Evolutionary conservation across 2,888 invertebrate species (phyloP).

Genomic region (Belgica antarctica): DNA sequence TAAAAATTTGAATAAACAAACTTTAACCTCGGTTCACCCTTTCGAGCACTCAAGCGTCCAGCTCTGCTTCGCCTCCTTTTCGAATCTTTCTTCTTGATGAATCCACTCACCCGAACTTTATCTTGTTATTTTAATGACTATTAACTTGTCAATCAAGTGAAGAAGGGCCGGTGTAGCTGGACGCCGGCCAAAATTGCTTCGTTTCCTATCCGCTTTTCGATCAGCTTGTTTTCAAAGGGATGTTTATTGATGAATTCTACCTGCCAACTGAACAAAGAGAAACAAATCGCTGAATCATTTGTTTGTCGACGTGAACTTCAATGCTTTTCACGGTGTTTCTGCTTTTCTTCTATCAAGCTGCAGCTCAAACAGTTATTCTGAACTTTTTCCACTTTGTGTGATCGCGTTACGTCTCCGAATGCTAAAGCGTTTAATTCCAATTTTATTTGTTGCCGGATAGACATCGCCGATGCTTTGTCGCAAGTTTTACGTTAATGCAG

Average conservation of each 20-base stretch:
- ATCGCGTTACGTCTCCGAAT: slow-evolving; percentile 10
- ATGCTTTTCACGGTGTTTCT: slow-evolving; percentile 5
- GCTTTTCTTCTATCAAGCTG: slow-evolving; percentile 14
- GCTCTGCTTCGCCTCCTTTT: neutral
- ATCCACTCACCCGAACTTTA: slow-evolving; percentile 26
- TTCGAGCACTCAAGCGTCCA: slow-evolving; percentile 13
- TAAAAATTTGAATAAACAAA: slow-evolving; percentile 34
- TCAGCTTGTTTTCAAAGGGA: slow-evolving; percentile 16
- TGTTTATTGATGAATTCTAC: slow-evolving; percentile 31
- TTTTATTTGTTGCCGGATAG: slow-evolving; percentile 13
- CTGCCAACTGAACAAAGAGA: slow-evolving; percentile 14
- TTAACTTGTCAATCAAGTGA: slow-evolving; percentile 36
- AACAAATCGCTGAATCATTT: slow-evolving; percentile 23
- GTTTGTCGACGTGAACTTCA: slow-evolving; percentile 1
- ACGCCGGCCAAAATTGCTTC: neutral
- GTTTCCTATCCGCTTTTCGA: slow-evolving; percentile 22
- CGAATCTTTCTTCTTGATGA: neutral
- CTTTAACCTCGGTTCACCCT: slow-evolving; percentile 3
- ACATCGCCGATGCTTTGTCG: neutral
- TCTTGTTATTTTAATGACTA: slow-evolving; percentile 31
- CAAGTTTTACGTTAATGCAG: neutral
- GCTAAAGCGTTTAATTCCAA: neutral
- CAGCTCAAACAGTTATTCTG: slow-evolving; percentile 7
- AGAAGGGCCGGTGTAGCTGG: slow-evolving; percentile 1
- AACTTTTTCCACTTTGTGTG: neutral